Conservation (phyloP, 2,113 vertebrate genomes). For the Cheilinus undulatus region DNA sequence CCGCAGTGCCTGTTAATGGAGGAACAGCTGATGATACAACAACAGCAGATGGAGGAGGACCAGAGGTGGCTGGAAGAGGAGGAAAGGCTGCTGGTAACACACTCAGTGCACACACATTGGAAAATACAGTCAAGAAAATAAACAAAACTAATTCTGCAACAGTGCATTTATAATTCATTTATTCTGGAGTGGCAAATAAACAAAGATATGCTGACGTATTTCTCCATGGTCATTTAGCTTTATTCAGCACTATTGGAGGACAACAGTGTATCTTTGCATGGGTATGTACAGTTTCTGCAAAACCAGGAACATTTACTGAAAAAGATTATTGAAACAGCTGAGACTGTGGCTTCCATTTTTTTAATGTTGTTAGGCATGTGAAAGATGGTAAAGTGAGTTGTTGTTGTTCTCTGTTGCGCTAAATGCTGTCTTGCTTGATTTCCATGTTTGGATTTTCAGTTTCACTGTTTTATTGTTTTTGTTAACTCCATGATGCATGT, state of each 20-base stretch:
- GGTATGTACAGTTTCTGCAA: neutral
- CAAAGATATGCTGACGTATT: neutral
- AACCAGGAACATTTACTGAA: neutral
- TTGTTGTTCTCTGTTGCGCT: slow-evolving; percentile 9
- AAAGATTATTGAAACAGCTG: neutral
- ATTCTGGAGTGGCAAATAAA: neutral
- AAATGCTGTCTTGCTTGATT: slow-evolving; percentile 4
- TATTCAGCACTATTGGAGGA: neutral
- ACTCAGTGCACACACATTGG: slow-evolving; percentile 46
- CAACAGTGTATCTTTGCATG: neutral
- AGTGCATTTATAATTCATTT: neutral
- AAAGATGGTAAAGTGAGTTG: slow-evolving; percentile 4
- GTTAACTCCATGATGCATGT: slow-evolving; percentile 12
- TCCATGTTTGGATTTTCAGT: slow-evolving; percentile 6
- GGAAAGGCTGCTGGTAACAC: slow-evolving; percentile 91
- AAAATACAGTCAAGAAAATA: slow-evolving; percentile 14
- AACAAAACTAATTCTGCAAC: neutral
- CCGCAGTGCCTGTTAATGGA: slow-evolving; percentile 93
- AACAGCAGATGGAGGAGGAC: slow-evolving; percentile 97
- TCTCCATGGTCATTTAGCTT: too few species aligned
- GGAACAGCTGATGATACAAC: slow-evolving; percentile 93
- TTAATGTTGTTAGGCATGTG: slow-evolving; percentile 13
- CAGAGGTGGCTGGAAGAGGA: slow-evolving; percentile 96
- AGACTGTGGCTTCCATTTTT: neutral
- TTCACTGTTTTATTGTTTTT: neutral